Percentiles rank a stretch among this genome's conserved stretches.
Evolutionary conservation across 1,140 invertebrate genomes (phyloP).

Genomic region (Aphelinus atriplicis): DNA sequence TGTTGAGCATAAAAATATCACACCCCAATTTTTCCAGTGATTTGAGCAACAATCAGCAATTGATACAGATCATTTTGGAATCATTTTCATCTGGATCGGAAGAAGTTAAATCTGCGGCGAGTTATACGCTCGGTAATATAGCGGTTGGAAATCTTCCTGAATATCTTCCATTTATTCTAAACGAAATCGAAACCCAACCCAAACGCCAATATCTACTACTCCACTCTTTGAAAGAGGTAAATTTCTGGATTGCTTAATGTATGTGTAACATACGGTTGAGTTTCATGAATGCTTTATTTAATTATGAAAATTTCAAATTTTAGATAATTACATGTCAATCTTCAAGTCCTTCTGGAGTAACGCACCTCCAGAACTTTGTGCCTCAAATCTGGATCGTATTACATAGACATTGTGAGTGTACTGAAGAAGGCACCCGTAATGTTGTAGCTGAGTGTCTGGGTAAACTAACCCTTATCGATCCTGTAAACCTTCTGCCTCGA

Average conservation of each 20-base stretch:
- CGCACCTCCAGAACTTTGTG: constrained; percentile 85
- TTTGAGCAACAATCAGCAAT: constrained; percentile 78
- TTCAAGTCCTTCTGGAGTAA: constrained; percentile 77
- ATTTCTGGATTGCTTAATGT: constrained; percentile 15
- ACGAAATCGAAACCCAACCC: constrained; percentile 92
- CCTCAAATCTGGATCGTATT: constrained; percentile 89
- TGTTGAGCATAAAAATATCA: too few relatives aligned
- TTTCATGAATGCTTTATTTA: background rate
- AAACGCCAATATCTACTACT: constrained; percentile 95
- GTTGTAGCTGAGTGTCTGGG: constrained; percentile 98
- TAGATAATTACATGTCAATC: constrained; percentile 91
- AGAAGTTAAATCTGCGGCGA: constrained; percentile 94
- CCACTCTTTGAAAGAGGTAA: constrained; percentile 96
- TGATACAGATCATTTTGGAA: constrained; percentile 79
- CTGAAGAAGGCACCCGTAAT: constrained; percentile 96
- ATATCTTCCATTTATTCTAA: constrained; percentile 93
- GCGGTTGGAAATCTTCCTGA: constrained; percentile 93
- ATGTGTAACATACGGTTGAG: background rate
- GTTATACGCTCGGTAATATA: constrained; percentile 94
- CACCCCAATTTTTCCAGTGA: constrained; percentile 72
- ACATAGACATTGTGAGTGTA: constrained; percentile 93
- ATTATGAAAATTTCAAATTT: constrained; percentile 35
- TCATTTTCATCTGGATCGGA: constrained; percentile 84
- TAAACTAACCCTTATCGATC: constrained; percentile 96
- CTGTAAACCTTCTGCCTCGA: constrained; percentile 80